Evolutionary conservation across 2,888 invertebrate genomes (phyloP), one percentile per base, ranked within the genome.

Genomic region (Agonopterix heracliana): DNA sequence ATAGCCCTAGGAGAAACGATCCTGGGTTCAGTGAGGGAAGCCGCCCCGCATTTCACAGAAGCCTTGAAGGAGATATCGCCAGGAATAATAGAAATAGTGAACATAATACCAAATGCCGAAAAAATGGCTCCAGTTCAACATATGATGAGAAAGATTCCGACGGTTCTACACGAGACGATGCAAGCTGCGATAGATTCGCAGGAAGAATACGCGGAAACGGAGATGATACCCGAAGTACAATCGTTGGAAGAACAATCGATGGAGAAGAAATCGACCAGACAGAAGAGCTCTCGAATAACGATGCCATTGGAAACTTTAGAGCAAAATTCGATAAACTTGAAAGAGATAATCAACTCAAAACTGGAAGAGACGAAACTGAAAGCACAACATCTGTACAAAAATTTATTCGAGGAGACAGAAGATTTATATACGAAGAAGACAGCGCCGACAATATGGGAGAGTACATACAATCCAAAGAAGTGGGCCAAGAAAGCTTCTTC

Each of bases 1-100:
- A 60, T 86, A 61, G 86, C 87, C 7, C 66, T 88, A 44, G 79
- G 85, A 53, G 88, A 88, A 61, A 83, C 86, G 0, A 83, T 88
- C 52, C 74, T 85, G 76, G 83, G 85, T 14, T 78, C 87, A 41
- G 77, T 88, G 56, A 78, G 79, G 61, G 87, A 84, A 70, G 79
- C 81, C 12, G 83, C 87, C 1, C 88, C 88, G 9, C 88, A 85
- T 57, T 73, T 88, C 53, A 85, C 88, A 35, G 82, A 74, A 65
- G 81, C 88, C 1, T 56, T 88, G 61, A 83, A 72, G 54, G 87
- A 87, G 50, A 82, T 88, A 62, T 83, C 88, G 40, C 88, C 88
- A 14, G 85, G 87, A 40, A 80, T 88, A 46, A 77, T 81, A 66
- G 88, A 88, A 57, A 76, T 88, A 61, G 78, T 85, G 63, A 86